A percentile compares a stretch with the other conserved stretches of the same genome.
Evolutionary conservation across 2,797 vertebrate species (phyloP).

Genomic region (Luscinia megarhynchos): DNA sequence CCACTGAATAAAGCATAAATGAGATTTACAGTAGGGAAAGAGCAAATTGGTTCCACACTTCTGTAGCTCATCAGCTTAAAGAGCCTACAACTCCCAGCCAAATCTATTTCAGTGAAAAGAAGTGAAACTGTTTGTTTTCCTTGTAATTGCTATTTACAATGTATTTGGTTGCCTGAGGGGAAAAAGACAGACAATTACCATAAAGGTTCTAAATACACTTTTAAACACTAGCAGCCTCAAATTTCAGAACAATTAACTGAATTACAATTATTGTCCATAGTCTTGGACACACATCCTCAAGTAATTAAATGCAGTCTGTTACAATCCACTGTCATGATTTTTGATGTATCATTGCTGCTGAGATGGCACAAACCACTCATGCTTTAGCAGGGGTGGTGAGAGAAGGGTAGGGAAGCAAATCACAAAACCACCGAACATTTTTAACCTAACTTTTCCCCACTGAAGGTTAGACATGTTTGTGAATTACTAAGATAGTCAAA

Average conservation of each 20-base stretch:
- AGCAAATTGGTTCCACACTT: background rate
- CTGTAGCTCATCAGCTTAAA: background rate
- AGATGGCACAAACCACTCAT: background rate
- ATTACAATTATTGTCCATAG: background rate
- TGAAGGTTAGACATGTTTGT: background rate
- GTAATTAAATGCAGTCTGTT: background rate
- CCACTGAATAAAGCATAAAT: background rate
- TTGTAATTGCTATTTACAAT: background rate
- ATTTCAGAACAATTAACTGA: background rate
- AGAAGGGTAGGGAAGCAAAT: fast-evolving
- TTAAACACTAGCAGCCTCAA: background rate
- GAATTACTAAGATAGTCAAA: background rate
- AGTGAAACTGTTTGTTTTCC: slow-evolving; percentile 23
- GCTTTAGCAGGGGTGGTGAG: fast-evolving
- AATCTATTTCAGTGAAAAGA: background rate
- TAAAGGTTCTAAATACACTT: background rate
- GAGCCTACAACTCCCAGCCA: background rate
- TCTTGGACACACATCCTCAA: background rate
- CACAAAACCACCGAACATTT: background rate
- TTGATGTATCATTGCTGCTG: background rate
- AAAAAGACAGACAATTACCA: background rate
- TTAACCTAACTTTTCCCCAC: background rate
- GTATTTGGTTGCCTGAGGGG: background rate
- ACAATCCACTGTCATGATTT: background rate
- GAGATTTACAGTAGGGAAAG: background rate